phyloP scores from a whole-genome alignment of 2,797 vertebrate genomes.

The Sebastes taczanowskii region DNA sequence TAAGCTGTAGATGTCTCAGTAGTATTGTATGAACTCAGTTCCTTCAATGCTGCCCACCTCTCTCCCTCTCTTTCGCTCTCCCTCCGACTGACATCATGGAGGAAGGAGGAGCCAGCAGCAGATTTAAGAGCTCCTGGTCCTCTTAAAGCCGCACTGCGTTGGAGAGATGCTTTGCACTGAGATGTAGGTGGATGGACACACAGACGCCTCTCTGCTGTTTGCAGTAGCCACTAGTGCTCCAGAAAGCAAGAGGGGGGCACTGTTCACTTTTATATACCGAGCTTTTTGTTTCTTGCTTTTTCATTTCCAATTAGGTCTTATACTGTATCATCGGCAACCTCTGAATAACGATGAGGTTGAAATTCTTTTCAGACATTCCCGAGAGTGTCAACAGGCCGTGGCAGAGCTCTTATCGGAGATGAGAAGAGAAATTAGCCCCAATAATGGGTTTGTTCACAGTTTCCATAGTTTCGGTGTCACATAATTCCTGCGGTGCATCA shows the following conservation, averaged over 20 bases:
- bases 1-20: constrained; percentile 84
- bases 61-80: constrained; percentile 77
- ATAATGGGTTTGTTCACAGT: constrained; percentile 41
- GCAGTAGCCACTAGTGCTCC: constrained; percentile 48
- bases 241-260: constrained; percentile 83
- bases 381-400: constrained; percentile 29
- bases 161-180: constrained; percentile 64
- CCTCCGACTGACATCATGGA: constrained; percentile 87
- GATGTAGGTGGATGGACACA: constrained; percentile 58
- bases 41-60: constrained; percentile 80
- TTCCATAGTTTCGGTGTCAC: not conserved
- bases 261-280: constrained; percentile 80
- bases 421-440: constrained; percentile 6
- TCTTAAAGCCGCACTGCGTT: constrained; percentile 85
- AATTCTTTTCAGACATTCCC: constrained; percentile 31
- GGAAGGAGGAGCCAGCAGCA: constrained; percentile 81
- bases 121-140: constrained; percentile 75
- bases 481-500: not conserved
- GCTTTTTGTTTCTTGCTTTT: constrained; percentile 48
- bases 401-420: constrained; percentile 21
- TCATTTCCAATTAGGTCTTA: constrained; percentile 24
- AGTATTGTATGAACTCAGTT: constrained; percentile 86
- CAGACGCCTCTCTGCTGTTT: constrained; percentile 59
- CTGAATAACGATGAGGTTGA: constrained; percentile 30
- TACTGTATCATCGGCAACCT: constrained; percentile 42